Percentiles rank a stretch among this genome's conserved stretches.
Evolutionary conservation across 1,140 invertebrate genomes (phyloP).

Genomic region (Leptinotarsa defecta): DNA sequence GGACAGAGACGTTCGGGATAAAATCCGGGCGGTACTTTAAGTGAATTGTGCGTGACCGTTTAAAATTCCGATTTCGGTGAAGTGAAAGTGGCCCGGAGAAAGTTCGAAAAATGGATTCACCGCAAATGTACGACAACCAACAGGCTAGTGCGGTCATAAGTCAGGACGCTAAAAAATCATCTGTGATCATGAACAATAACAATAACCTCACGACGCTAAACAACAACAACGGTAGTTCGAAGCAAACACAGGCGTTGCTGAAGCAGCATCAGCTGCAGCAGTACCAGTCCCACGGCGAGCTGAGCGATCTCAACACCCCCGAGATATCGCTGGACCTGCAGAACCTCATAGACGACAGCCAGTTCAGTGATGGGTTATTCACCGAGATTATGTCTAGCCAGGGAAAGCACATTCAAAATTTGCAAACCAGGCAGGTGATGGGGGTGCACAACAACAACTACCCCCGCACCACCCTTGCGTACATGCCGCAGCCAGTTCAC

Average conservation of each 20-base stretch:
- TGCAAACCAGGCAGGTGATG: conserved; percentile 57
- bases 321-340: conserved; percentile 88
- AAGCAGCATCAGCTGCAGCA: conserved; percentile 63
- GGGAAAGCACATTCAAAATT: conserved; percentile 58
- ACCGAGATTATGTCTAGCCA: conserved; percentile 76
- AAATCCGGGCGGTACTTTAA: conserved; percentile 22
- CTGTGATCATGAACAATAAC: conserved; percentile 57
- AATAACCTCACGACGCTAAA: conserved; percentile 52
- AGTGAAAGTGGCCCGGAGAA: conserved; percentile 52
- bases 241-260: conserved; percentile 52
- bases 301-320: conserved; percentile 84
- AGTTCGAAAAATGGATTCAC: conserved; percentile 67
- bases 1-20: not conserved
- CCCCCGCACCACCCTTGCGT: conserved; percentile 73
- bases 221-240: conserved; percentile 56
- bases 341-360: conserved; percentile 84
- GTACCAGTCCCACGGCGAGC: conserved; percentile 74
- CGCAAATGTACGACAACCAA: conserved; percentile 71
- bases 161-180: conserved; percentile 53
- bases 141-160: conserved; percentile 49
- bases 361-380: conserved; percentile 82
- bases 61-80: conserved; percentile 43
- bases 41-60: conserved; percentile 39
- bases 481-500: conserved; percentile 90
- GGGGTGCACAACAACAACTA: conserved; percentile 58